Base-by-base conservation (phyloP, 2,797 vertebrate species). In the Tachyglossus aculeatus region DNA sequence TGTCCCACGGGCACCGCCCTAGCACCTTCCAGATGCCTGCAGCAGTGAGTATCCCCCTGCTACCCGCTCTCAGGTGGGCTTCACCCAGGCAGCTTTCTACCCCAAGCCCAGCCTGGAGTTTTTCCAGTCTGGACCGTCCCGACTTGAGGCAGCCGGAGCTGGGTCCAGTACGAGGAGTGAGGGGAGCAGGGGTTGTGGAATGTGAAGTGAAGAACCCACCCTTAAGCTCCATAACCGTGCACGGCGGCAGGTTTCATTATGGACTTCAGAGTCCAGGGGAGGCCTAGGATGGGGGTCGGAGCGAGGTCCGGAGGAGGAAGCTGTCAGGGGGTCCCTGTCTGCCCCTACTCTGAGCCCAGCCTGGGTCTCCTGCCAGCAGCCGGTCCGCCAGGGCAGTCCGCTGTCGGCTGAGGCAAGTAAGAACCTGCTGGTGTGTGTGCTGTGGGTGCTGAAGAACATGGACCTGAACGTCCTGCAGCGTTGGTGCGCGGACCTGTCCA, bases 381-480 rank as follows among this genome's bases (percentile, higher is more conserved):
- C 92, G 1, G 86, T 93, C 38, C 94, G 96, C 22, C 89, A 94
- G 57, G 85, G 92, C 81, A 93, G 90, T 48, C 74, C 85, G 2
- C 93, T 97, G 22, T 96, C 96, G 1, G 94, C 94, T 0, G 96
- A 98, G 78, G 95, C 95, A 62, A 98, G 95, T 75, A 89, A 95
- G 73, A 96, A 94, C 19, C 88, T 98, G 78, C 85, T 98, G 85
- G 94, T 93, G 38, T 96, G 96, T 53, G 94, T 96, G 67, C 92
- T 98, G 25, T 98, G 96, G 96, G 96, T 97, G n/a, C 86, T 96
- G 88, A 98, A 96, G 89, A 97, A 96, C 7, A 94, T 93, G 0
- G 96, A 97, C 48, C 91, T 91, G 0, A 87, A 84, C 10, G 88
- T 95, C 58, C 87, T 97, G 81, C 96, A 96, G 82, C 91, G 88